phyloP scores from a whole-genome alignment of 2,113 vertebrate species.

The Climacteris rufus region DNA sequence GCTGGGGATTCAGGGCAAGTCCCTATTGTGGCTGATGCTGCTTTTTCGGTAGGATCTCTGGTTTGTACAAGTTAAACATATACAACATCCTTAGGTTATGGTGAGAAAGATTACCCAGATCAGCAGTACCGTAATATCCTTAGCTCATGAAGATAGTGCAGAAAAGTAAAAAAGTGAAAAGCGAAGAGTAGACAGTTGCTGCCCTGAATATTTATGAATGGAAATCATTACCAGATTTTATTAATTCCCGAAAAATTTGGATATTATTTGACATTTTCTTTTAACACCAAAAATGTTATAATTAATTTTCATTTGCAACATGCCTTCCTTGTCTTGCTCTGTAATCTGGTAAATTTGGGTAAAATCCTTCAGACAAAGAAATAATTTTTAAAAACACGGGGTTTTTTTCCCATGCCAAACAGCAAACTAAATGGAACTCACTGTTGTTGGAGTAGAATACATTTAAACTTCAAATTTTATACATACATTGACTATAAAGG shows the following conservation, averaged over 20 bases:
- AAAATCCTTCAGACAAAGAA: not conserved
- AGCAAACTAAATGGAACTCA: not conserved
- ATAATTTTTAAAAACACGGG: not conserved
- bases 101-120: not conserved
- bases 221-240: not conserved
- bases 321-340: not conserved
- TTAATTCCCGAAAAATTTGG: not conserved
- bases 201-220: not conserved
- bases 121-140: not conserved
- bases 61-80: not conserved
- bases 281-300: not conserved
- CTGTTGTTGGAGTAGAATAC: not conserved
- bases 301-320: not conserved
- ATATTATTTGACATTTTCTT: not conserved
- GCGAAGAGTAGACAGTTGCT: not conserved
- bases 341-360: not conserved
- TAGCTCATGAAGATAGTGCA: accelerated
- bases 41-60: not conserved
- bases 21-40: not conserved
- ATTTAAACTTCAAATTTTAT: not conserved
- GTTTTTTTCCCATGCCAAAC: not conserved
- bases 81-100: not conserved
- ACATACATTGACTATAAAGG: not conserved
- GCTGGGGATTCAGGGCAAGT: not conserved
- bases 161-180: not conserved